phyloP scores from a whole-genome alignment of 2,113 vertebrate genomes.

The Poeciliopsis occidentalis region DNA sequence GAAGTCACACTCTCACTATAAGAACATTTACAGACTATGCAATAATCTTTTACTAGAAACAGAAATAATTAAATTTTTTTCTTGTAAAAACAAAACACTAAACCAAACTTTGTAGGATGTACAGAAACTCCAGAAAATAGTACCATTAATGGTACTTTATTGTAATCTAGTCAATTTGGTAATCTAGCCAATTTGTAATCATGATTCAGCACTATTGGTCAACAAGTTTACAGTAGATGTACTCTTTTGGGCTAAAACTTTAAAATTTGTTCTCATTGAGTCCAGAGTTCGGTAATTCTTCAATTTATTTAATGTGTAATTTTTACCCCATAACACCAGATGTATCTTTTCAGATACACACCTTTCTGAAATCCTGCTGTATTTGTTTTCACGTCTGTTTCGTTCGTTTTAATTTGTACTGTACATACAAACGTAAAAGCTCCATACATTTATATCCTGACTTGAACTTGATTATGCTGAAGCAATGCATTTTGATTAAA shows the following conservation, averaged over 20 bases:
- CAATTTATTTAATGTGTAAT: not conserved
- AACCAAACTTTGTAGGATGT: not conserved
- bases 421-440: too few species aligned
- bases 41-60: not conserved
- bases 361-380: not conserved
- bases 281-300: too few species aligned
- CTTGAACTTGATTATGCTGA: too few species aligned
- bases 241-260: not conserved
- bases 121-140: constrained; percentile 11
- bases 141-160: constrained; percentile 57
- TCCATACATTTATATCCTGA: too few species aligned
- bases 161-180: not conserved
- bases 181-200: too few species aligned
- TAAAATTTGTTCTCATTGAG: too few species aligned
- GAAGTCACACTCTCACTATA: not conserved
- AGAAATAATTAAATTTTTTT: not conserved
- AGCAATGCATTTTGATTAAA: too few species aligned
- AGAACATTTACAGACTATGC: not conserved
- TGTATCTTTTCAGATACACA: not conserved
- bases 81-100: not conserved
- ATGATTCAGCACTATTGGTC: not conserved
- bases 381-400: not conserved
- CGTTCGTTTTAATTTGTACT: too few species aligned
- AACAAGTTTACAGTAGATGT: not conserved
- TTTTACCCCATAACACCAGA: not conserved